Percentiles rank a stretch among this genome's conserved stretches.
phyloP scores from a whole-genome alignment of 2,113 vertebrate genomes.

The Salvator merianae region DNA sequence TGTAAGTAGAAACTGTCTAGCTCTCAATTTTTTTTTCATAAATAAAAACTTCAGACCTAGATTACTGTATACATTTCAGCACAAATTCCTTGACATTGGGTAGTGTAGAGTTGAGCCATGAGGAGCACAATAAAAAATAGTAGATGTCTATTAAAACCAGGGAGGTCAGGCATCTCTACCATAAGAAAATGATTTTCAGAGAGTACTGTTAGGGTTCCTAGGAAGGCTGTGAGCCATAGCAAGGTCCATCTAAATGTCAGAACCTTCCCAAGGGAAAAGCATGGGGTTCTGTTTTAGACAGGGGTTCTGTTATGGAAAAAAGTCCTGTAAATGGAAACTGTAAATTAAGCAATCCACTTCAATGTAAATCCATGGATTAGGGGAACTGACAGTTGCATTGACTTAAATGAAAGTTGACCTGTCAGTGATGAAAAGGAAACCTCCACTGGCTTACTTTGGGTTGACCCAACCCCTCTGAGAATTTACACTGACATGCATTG shows the following conservation, averaged over 20 bases:
- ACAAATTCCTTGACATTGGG: not conserved
- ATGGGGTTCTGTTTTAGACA: too few relatives aligned
- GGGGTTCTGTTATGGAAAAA: too few relatives aligned
- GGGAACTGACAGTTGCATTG: too few relatives aligned
- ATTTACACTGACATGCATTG: too few relatives aligned
- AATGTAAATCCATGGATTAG: too few relatives aligned
- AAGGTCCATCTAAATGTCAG: not conserved
- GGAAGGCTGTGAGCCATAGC: not conserved
- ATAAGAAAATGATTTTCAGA: not conserved
- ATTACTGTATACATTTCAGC: not conserved
- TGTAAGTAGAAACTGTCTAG: slow-evolving; percentile 80
- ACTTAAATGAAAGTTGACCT: too few relatives aligned
- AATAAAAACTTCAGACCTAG: not conserved
- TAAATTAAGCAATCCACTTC: too few relatives aligned
- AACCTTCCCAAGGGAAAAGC: not conserved
- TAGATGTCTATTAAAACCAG: not conserved
- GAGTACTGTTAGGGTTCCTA: not conserved
- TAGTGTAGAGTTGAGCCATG: not conserved
- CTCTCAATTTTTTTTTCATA: not conserved
- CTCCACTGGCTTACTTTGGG: too few relatives aligned
- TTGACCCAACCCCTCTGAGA: too few relatives aligned
- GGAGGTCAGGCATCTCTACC: too few relatives aligned
- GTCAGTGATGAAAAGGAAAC: too few relatives aligned
- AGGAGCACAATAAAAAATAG: not conserved
- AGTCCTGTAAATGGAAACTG: too few relatives aligned